These are phyloP conservation scores for Hedychridium roseum DNA, from an alignment of 2,888 invertebrate species.

Conservation along the genomic window DNA sequence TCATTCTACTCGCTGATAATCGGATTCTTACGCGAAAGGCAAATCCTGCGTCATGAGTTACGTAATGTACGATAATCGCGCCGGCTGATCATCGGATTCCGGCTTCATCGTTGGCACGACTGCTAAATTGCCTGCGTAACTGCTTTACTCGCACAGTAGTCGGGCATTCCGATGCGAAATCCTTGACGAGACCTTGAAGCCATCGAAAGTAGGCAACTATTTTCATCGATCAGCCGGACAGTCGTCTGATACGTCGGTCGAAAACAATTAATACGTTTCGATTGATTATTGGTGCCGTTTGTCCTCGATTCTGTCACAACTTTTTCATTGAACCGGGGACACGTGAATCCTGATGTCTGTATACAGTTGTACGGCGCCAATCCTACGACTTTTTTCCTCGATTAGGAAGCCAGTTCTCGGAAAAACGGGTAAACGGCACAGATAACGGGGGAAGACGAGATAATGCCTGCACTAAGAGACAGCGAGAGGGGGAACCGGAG, in stretches of 20 bases:
- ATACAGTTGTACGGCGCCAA: slow-evolving; percentile 13
- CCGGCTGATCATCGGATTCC: slow-evolving; percentile 43
- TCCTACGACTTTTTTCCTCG: slow-evolving; percentile 17
- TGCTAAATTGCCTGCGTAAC: slow-evolving; percentile 40
- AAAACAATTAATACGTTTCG: no score
- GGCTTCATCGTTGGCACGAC: slow-evolving; percentile 26
- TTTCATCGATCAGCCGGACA: background rate
- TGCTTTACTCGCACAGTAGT: slow-evolving; percentile 13
- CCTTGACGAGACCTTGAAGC: slow-evolving; percentile 25
- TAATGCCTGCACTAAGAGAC: slow-evolving; percentile 5
- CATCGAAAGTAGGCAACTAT: no score
- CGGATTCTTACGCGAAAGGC: slow-evolving; percentile 29
- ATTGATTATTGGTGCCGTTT: background rate
- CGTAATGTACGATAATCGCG: slow-evolving; percentile 33
- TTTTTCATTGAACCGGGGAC: no score
- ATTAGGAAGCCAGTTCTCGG: slow-evolving; percentile 25
- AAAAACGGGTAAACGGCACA: slow-evolving; percentile 42
- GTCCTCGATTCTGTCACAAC: no score
- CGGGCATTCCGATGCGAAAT: slow-evolving; percentile 30
- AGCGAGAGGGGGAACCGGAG: slow-evolving; percentile 1
- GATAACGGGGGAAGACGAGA: slow-evolving; percentile 30
- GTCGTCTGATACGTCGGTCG: no score
- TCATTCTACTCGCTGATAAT: no score
- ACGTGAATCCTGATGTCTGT: no score
- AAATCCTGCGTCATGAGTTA: slow-evolving; percentile 28